Conservation (phyloP, 2,113 vertebrate species). For the Macquaria ambigua region DNA sequence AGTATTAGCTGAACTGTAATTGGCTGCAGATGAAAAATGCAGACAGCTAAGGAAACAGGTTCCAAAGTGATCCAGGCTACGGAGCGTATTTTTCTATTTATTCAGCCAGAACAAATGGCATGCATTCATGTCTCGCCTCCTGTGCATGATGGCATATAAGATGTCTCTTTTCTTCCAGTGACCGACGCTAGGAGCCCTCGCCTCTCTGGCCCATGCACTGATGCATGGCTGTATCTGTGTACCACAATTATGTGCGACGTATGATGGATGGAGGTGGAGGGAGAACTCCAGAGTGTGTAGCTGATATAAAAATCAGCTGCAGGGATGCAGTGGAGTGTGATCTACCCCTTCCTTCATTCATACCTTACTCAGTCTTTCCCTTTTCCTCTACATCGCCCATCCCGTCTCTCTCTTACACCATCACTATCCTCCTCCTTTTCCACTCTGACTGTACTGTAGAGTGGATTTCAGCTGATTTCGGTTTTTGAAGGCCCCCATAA, state of each 20-base stretch:
- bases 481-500: not conserved
- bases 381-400: too few species aligned
- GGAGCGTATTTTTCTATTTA: slow-evolving; percentile 37
- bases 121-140: slow-evolving; percentile 31
- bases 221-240: slow-evolving; percentile 69
- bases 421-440: too few species aligned
- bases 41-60: not conserved
- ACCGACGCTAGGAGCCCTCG: slow-evolving; percentile 10
- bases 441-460: too few species aligned
- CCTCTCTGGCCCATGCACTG: slow-evolving; percentile 57
- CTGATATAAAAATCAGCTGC: slow-evolving; percentile 66
- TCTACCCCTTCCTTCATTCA: not conserved
- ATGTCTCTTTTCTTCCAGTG: slow-evolving; percentile 35
- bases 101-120: slow-evolving; percentile 61
- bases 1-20: slow-evolving; percentile 53
- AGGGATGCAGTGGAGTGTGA: not conserved
- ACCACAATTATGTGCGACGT: slow-evolving; percentile 72
- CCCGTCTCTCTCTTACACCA: too few species aligned
- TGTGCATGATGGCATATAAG: slow-evolving; percentile 26
- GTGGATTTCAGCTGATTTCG: not conserved
- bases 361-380: slow-evolving; percentile 7
- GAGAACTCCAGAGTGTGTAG: slow-evolving; percentile 57
- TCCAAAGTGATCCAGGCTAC: not conserved
- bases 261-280: slow-evolving; percentile 70
- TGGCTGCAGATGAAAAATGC: slow-evolving; percentile 39